phyloP scores from a whole-genome alignment of 2,113 vertebrate species.

The Noctilio leporinus region DNA sequence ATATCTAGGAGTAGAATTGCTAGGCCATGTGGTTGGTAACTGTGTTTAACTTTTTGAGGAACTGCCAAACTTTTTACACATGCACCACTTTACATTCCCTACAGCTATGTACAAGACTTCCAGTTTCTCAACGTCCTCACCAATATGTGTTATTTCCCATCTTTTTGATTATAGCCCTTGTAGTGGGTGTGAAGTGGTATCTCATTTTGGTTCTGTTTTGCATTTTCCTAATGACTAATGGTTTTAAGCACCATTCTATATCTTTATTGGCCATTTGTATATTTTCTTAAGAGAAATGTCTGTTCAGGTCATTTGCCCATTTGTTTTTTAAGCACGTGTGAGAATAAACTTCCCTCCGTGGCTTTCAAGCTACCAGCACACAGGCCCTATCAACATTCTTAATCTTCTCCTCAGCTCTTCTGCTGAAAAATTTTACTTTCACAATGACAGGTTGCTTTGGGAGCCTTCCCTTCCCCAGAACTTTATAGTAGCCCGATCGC shows the following conservation, averaged over 20 bases:
- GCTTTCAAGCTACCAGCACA: too few species aligned
- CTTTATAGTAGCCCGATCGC: too few species aligned
- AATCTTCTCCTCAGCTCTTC: too few species aligned
- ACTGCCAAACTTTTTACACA: not conserved
- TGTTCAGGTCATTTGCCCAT: too few species aligned
- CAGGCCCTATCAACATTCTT: too few species aligned
- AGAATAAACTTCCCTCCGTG: too few species aligned
- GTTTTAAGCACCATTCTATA: not conserved
- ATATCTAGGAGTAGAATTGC: not conserved
- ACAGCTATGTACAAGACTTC: not conserved
- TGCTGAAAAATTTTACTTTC: too few species aligned
- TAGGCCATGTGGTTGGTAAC: not conserved
- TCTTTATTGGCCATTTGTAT: not conserved
- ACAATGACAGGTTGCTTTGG: too few species aligned
- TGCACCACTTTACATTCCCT: not conserved
- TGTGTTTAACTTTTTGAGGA: not conserved
- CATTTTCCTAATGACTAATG: not conserved
- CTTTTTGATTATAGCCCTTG: not conserved
- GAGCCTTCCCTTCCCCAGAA: too few species aligned
- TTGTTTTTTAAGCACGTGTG: too few species aligned
- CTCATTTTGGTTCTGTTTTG: not conserved
- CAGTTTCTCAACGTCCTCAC: not conserved
- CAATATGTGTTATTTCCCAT: not conserved
- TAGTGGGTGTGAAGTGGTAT: not conserved
- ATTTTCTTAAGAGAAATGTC: too few species aligned